Percentiles rank a stretch among this genome's conserved stretches.
Evolutionary conservation across 2,113 vertebrate genomes (phyloP).

Genomic region (Ictidomys tridecemlineatus): DNA sequence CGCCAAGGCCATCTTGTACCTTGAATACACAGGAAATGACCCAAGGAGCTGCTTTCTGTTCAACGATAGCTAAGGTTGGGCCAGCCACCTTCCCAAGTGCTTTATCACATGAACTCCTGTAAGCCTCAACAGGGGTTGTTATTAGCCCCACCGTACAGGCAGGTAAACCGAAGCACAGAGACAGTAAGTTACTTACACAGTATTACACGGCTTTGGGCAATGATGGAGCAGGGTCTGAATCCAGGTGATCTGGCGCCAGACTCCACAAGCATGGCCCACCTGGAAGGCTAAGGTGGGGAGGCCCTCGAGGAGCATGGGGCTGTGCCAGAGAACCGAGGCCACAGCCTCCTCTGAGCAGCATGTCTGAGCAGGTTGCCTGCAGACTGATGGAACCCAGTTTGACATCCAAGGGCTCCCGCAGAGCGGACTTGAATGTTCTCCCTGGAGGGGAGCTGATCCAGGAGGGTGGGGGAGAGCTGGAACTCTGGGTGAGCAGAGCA

Average conservation of each 20-base stretch:
- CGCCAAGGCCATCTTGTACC: not conserved
- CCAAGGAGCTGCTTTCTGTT: not conserved
- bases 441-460: not conserved
- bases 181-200: not conserved
- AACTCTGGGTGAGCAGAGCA: not conserved
- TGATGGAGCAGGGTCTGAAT: not conserved
- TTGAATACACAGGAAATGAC: accelerated
- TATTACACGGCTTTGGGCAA: not conserved
- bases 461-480: not conserved
- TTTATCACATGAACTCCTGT: accelerated
- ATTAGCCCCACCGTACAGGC: not conserved
- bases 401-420: not conserved
- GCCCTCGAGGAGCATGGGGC: accelerated
- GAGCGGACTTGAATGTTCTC: not conserved
- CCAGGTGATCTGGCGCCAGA: too few relatives aligned
- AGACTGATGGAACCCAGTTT: not conserved
- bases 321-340: too few relatives aligned
- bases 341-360: not conserved
- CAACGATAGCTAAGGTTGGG: not conserved
- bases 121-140: not conserved
- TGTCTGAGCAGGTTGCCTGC: not conserved
- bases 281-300: accelerated
- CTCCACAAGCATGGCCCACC: not conserved
- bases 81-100: not conserved
- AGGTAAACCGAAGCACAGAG: not conserved